phyloP scores from a whole-genome alignment of 1,140 invertebrate species.

The Drosophila triauraria region DNA sequence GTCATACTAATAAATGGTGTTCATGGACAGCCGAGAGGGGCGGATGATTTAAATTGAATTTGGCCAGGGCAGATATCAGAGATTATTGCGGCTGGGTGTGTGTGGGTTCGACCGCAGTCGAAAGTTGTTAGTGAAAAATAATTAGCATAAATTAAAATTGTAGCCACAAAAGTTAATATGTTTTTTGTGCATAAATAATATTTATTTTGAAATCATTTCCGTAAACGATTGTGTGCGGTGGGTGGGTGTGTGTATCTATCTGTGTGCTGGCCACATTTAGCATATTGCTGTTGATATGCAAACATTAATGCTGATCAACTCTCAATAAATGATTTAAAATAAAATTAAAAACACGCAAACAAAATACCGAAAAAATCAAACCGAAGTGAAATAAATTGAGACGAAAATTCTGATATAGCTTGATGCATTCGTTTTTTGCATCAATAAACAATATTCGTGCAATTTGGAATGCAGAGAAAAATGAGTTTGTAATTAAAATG shows the following conservation, averaged over 20 bases:
- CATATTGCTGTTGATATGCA: conserved; percentile 60
- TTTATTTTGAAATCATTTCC: conserved; percentile 42
- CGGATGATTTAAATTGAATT: conserved; percentile 54
- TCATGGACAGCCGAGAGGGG: too few species aligned
- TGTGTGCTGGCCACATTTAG: conserved; percentile 45
- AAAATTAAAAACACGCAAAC: conserved; percentile 16
- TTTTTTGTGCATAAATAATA: conserved; percentile 62
- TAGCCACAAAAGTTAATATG: conserved; percentile 56
- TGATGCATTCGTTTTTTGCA: conserved; percentile 56
- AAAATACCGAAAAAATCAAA: conserved; percentile 22
- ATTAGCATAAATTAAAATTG: conserved; percentile 77
- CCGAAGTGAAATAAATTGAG: conserved; percentile 37
- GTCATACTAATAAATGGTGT: conserved; percentile 39
- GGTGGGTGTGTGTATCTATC: conserved; percentile 27
- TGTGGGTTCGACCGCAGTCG: conserved; percentile 35
- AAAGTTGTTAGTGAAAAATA: conserved; percentile 76
- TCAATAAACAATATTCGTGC: conserved; percentile 55
- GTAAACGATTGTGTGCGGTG: conserved; percentile 21
- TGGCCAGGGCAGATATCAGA: conserved; percentile 26
- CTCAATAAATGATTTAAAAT: conserved; percentile 43
- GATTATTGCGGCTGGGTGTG: conserved; percentile 50
- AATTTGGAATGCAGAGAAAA: conserved; percentile 35
- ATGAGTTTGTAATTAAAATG: conserved; percentile 76
- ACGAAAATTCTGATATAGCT: conserved; percentile 47
- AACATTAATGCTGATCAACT: conserved; percentile 63